A percentile compares a stretch with the other conserved stretches of the same genome.
phyloP scores from a whole-genome alignment of 1,140 invertebrate species.

The Sycophaga agraensis region DNA sequence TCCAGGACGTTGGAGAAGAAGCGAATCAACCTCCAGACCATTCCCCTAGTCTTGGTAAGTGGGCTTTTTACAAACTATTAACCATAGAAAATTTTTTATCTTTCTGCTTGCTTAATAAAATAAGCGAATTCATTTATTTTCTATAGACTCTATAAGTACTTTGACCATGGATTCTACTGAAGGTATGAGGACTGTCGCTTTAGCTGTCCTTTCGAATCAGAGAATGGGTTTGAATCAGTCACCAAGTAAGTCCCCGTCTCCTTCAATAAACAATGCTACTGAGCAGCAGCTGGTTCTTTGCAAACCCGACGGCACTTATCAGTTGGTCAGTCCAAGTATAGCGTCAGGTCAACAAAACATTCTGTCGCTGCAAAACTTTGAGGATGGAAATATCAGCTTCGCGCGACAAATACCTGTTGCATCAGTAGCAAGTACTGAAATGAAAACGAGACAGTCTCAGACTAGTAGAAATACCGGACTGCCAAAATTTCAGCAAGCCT shows the following conservation, averaged over 20 bases:
- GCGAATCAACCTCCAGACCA: slow-evolving; percentile 49
- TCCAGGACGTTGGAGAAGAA: slow-evolving; percentile 53
- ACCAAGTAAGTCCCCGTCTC: slow-evolving; percentile 47
- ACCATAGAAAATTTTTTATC: no score
- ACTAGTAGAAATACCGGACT: slow-evolving; percentile 59
- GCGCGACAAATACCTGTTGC: slow-evolving; percentile 35
- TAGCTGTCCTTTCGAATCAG: slow-evolving; percentile 29
- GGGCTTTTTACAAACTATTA: no score
- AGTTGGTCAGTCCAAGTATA: slow-evolving; percentile 41
- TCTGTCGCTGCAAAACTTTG: slow-evolving; percentile 46
- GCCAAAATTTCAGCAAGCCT: slow-evolving; percentile 79
- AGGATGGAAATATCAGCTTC: slow-evolving; percentile 40
- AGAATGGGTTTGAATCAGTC: slow-evolving; percentile 44
- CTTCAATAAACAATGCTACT: slow-evolving; percentile 26
- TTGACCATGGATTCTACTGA: slow-evolving; percentile 42
- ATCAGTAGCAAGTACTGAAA: slow-evolving; percentile 22
- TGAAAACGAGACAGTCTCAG: background rate
- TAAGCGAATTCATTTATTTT: slow-evolving; percentile 8
- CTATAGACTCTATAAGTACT: slow-evolving; percentile 44
- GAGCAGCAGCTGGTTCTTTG: slow-evolving; percentile 41
- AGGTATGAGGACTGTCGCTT: slow-evolving; percentile 30
- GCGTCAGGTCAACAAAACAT: slow-evolving; percentile 43
- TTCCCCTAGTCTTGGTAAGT: slow-evolving; percentile 34
- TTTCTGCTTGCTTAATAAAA: background rate
- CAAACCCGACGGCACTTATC: slow-evolving; percentile 51